A percentile compares a stretch with the other conserved stretches of the same genome.
Conservation (phyloP, 2,888 invertebrate genomes). For the Pristionchus exspectatus region DNA sequence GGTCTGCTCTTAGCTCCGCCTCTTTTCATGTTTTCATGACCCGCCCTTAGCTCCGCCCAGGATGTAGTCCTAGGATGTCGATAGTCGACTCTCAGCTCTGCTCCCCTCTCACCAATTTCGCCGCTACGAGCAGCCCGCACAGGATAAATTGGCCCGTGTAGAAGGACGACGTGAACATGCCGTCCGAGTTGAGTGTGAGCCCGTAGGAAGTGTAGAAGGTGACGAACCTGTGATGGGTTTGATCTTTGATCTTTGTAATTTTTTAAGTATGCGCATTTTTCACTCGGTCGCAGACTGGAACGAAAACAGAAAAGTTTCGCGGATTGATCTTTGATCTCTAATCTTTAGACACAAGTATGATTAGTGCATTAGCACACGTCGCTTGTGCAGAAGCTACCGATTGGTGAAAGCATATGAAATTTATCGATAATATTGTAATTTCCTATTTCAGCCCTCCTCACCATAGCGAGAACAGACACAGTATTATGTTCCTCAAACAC, state of each 20-base stretch:
- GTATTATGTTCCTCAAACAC: neutral
- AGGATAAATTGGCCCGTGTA: conserved; percentile 32
- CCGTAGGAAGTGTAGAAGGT: conserved; percentile 31
- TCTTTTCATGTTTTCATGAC: neutral
- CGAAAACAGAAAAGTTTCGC: too few relatives aligned
- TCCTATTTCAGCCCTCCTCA: neutral
- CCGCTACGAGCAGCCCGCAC: conserved; percentile 2
- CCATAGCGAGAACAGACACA: conserved; percentile 36
- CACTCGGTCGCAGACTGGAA: too few relatives aligned
- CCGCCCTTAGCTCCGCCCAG: neutral
- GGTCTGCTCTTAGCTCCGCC: too few relatives aligned
- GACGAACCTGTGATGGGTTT: conserved; percentile 4
- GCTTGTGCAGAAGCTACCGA: too few relatives aligned
- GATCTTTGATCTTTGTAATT: neutral
- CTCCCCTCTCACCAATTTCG: conserved; percentile 40
- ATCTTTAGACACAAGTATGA: too few relatives aligned
- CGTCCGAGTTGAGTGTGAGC: conserved; percentile 29
- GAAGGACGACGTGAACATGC: conserved; percentile 28
- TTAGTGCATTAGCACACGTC: too few relatives aligned
- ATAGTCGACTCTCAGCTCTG: too few relatives aligned
- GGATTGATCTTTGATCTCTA: too few relatives aligned
- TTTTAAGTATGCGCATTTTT: neutral
- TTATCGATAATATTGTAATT: neutral
- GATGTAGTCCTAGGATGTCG: too few relatives aligned
- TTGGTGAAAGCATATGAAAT: too few relatives aligned